phyloP scores from a whole-genome alignment of 2,113 vertebrate genomes.

The Eptesicus fuscus region DNA sequence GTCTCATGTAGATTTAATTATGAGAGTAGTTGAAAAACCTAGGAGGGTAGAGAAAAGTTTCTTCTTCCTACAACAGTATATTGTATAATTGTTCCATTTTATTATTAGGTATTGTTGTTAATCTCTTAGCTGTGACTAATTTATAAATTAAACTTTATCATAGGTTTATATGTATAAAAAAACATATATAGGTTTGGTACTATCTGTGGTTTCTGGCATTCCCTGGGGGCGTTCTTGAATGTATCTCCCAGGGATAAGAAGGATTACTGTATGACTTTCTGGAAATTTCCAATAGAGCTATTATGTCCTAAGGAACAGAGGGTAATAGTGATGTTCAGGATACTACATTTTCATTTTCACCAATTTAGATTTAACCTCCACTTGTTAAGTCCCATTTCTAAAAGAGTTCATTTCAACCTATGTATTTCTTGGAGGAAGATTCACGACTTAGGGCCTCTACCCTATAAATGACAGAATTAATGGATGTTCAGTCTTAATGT shows the following conservation, averaged over 20 bases:
- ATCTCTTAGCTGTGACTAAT: not conserved
- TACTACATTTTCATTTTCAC: not conserved
- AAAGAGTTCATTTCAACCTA: constrained; percentile 26
- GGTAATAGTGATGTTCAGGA: not conserved
- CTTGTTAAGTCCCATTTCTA: constrained; percentile 25
- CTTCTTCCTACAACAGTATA: not conserved
- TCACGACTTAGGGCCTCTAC: not conserved
- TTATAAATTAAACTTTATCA: not conserved
- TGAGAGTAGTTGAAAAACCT: not conserved
- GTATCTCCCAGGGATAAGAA: not conserved
- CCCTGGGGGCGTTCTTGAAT: not conserved
- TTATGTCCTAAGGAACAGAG: not conserved
- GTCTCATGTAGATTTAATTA: not conserved
- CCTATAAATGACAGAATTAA: not conserved
- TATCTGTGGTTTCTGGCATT: not conserved
- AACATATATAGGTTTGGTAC: not conserved
- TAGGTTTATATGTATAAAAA: not conserved
- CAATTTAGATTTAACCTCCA: constrained; percentile 21
- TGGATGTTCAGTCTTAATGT: not conserved
- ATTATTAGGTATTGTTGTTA: not conserved
- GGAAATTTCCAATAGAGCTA: not conserved
- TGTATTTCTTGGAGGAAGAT: constrained; percentile 12
- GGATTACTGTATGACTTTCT: not conserved
- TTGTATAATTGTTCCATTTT: not conserved
- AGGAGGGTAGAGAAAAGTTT: not conserved